Conservation (phyloP, 2,113 vertebrate genomes). For the Jaculus jaculus region DNA sequence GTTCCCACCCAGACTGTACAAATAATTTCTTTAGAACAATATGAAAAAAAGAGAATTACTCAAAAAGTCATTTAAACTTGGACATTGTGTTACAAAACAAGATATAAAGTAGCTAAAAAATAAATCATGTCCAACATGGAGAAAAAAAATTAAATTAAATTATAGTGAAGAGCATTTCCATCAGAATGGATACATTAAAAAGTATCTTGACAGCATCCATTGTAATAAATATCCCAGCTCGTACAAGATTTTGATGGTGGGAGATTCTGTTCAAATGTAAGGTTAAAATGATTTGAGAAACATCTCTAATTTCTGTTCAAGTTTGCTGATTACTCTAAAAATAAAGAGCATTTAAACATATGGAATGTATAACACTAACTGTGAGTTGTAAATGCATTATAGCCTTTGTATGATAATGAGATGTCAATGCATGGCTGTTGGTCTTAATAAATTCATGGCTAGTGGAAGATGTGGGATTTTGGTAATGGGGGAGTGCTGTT, state of each 20-base stretch:
- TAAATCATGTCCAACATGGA: not conserved
- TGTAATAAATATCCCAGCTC: not conserved
- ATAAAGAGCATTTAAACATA: not conserved
- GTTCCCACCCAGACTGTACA: not conserved
- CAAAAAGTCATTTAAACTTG: not conserved
- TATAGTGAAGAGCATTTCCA: not conserved
- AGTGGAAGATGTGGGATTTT: not conserved
- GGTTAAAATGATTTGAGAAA: accelerated
- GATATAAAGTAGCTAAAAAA: not conserved
- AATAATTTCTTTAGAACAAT: slow-evolving; percentile 1
- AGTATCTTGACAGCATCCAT: not conserved
- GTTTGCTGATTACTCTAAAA: slow-evolving; percentile 6
- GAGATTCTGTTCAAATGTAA: not conserved
- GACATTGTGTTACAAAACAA: not conserved
- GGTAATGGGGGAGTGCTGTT: too few relatives aligned
- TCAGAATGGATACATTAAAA: not conserved
- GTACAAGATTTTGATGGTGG: not conserved
- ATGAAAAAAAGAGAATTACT: not conserved
- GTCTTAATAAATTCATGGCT: not conserved
- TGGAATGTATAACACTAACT: not conserved
- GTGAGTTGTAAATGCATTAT: not conserved
- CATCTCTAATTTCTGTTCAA: not conserved
- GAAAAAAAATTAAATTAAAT: not conserved
- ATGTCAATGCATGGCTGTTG: not conserved
- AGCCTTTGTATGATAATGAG: not conserved